A percentile compares a stretch with the other conserved stretches of the same genome.
phyloP scores from a whole-genome alignment of 1,140 invertebrate species.

The Ladona fulva region DNA sequence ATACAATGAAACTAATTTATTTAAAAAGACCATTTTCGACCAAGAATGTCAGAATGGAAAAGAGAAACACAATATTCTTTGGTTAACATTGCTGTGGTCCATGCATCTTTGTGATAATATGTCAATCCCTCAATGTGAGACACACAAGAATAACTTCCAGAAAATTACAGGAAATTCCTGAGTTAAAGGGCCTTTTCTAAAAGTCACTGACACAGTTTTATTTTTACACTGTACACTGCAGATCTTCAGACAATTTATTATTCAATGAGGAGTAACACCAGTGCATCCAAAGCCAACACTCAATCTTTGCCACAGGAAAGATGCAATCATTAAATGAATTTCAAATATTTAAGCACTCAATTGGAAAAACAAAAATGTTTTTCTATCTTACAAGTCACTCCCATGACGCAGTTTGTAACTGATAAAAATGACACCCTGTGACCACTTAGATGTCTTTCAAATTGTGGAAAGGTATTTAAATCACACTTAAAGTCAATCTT shows the following conservation, averaged over 20 bases:
- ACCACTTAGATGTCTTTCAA: not conserved
- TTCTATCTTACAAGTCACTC: not conserved
- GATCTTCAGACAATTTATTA: not conserved
- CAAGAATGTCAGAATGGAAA: not conserved
- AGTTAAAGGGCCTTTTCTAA: not conserved
- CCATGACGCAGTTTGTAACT: not conserved
- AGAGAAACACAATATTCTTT: slow-evolving; percentile 6
- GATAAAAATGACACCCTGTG: not conserved
- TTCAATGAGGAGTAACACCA: not conserved
- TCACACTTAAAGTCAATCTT: not conserved
- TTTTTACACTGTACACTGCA: not conserved
- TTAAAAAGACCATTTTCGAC: not conserved
- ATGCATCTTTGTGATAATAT: not conserved
- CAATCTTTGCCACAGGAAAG: not conserved
- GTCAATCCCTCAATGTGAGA: not conserved
- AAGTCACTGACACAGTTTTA: not conserved
- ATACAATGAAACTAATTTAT: not conserved
- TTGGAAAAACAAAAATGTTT: not conserved
- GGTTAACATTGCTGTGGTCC: not conserved
- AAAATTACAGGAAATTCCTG: not conserved
- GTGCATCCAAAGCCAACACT: not conserved
- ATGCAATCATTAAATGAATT: not conserved
- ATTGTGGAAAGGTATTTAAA: not conserved
- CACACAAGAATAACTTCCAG: not conserved
- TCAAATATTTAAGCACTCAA: not conserved